Evolutionary conservation across 2,888 invertebrate species (phyloP).

Genomic region (Scaptomyza parva): DNA sequence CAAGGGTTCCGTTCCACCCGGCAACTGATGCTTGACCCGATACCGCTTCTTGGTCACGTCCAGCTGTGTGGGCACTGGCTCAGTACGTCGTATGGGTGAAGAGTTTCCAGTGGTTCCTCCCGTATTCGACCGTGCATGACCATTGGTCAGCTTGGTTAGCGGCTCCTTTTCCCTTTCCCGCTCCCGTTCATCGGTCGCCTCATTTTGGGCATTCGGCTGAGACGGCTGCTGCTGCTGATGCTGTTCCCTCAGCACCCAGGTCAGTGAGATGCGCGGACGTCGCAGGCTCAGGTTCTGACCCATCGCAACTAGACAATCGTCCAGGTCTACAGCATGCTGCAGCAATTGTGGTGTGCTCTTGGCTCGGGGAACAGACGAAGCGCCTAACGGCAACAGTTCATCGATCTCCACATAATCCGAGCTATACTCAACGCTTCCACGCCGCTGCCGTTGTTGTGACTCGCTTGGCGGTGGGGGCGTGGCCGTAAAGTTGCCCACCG

Average conservation of each 20-base stretch:
- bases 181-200: constrained; percentile 84
- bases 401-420: constrained; percentile 84
- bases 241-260: constrained; percentile 90
- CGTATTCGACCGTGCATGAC: not conserved
- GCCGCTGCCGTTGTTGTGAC: not conserved
- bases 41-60: constrained; percentile 77
- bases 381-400: constrained; percentile 69
- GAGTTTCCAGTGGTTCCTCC: not conserved
- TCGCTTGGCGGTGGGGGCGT: constrained; percentile 63
- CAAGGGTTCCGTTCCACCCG: constrained; percentile 68
- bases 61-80: constrained; percentile 66
- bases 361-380: constrained; percentile 40
- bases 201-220: constrained; percentile 83
- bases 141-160: constrained; percentile 19
- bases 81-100: constrained; percentile 50
- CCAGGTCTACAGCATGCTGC: constrained; percentile 64
- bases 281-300: constrained; percentile 86
- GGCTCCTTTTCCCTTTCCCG: constrained; percentile 28
- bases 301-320: constrained; percentile 82
- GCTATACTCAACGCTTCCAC: constrained; percentile 62
- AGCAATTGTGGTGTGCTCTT: constrained; percentile 75
- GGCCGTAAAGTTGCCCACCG: constrained; percentile 80
- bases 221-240: constrained; percentile 85
- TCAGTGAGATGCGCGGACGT: constrained; percentile 89
- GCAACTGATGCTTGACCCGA: constrained; percentile 66